Evolutionary conservation across 2,113 vertebrate species (phyloP), one percentile per base, ranked within the genome.

Genomic region (Sturnira hondurensis): DNA sequence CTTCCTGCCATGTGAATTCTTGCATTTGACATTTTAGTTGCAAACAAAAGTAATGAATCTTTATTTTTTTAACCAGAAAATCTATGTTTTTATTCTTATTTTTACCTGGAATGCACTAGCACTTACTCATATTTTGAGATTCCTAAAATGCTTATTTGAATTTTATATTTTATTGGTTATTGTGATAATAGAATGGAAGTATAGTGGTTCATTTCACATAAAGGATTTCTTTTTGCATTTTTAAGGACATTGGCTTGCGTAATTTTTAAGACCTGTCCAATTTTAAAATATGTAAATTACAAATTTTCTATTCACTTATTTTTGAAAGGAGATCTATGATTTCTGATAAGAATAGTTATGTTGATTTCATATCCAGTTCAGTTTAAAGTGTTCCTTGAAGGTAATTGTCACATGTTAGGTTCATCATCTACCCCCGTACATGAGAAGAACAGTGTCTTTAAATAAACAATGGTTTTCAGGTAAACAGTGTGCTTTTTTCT

Each of bases 21-120:
- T 97, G 38, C 36, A 94, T 86, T 97, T 89, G 68, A 87, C 86
- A 97, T 97, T 97, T 96, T 97, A 94, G 91, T 96, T 84, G 26
- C 91, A 97, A 96, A 95, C 96, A 91, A 94, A 97, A 97, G 80
- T 81, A 96, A 50, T 84, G 91, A 84, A 86, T 91, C 36, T 36
- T 95, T 17, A 41, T 67, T n/a, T 80, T 78, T 74, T 68, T 70
- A 15, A 19, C 0, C 6, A 24, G 26, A 31, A 63, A 63, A 63
- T 31, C 14, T 5, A 5, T 52, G 2, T 5, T 33, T 96, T 80
- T 47, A 47, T 71, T 93, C 45, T 56, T 95, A 52, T 71, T 89
- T 96, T 96, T 71, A 15, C n/a, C 96, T 93, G 41, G n/a, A 70
- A 93, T 73, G 26, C 61, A 93, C 54, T 63, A 87, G 85, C 2